phyloP scores from a whole-genome alignment of 2,113 vertebrate species.

The Dromiciops gliroides region DNA sequence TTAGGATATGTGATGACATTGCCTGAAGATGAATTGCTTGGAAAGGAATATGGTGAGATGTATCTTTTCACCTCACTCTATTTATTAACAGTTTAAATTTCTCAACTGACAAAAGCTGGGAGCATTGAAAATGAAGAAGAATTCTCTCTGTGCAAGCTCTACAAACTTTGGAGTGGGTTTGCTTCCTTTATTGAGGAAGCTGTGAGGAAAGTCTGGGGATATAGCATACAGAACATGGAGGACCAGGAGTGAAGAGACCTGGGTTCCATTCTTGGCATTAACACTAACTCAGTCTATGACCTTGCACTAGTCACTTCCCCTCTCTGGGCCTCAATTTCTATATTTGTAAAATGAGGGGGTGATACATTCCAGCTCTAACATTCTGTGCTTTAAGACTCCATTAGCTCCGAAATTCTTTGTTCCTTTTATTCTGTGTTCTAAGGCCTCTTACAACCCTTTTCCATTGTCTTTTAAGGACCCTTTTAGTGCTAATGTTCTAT shows the following conservation, averaged over 20 bases:
- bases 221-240: neutral
- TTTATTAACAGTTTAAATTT: neutral
- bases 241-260: neutral
- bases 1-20: neutral
- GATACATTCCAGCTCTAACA: neutral
- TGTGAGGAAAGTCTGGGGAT: neutral
- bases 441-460: neutral
- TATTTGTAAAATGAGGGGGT: neutral
- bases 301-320: neutral
- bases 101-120: neutral
- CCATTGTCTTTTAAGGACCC: neutral
- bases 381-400: neutral
- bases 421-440: neutral
- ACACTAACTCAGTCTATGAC: neutral
- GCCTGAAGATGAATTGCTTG: conserved; percentile 35
- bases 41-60: conserved; percentile 1
- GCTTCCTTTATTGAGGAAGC: neutral
- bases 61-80: neutral
- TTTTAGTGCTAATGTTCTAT: neutral
- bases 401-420: neutral
- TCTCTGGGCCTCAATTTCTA: neutral
- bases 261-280: neutral
- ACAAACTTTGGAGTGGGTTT: neutral
- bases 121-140: neutral
- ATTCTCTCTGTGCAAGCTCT: neutral